A percentile compares a stretch with the other conserved stretches of the same genome.
These are phyloP conservation scores for Sycophila sp. DNA, from an alignment of 1,140 invertebrate species.

Conservation along the genomic window DNA sequence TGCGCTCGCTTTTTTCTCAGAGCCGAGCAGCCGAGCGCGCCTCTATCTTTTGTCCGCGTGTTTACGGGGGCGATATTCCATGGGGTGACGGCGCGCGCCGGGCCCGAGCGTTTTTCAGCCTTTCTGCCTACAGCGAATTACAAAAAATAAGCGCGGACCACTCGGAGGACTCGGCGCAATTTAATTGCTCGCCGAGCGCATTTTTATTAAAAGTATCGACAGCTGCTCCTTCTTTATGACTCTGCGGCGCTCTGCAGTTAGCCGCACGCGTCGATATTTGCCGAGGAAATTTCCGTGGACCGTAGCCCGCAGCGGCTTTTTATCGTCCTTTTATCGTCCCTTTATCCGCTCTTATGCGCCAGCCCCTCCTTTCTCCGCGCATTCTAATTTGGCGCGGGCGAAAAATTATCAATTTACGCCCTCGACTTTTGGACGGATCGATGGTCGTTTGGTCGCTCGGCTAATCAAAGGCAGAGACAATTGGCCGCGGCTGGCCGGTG, in stretches of 20 bases:
- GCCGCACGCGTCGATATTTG: not conserved
- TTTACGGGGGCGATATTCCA: no score
- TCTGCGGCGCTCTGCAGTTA: slow-evolving; percentile 37
- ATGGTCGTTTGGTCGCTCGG: not conserved
- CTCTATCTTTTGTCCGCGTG: slow-evolving; percentile 15
- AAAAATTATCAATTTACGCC: no score
- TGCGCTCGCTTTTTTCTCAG: slow-evolving; percentile 3
- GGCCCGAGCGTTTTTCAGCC: no score
- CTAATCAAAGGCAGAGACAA: slow-evolving; percentile 17
- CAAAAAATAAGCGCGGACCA: slow-evolving; percentile 39
- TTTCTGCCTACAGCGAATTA: no score
- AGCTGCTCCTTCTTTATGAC: slow-evolving; percentile 61
- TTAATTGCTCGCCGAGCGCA: slow-evolving; percentile 58
- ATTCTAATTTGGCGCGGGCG: slow-evolving; percentile 15
- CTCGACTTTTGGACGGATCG: not conserved
- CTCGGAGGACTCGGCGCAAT: slow-evolving; percentile 47
- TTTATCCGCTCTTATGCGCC: not conserved
- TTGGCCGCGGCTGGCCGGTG: slow-evolving; percentile 45
- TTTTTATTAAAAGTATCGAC: slow-evolving; percentile 68
- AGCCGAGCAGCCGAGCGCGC: not conserved
- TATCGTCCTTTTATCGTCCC: not conserved
- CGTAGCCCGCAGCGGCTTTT: not conserved
- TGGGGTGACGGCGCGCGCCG: not conserved
- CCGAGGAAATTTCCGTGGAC: slow-evolving; percentile 9
- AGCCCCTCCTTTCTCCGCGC: not conserved